Conservation (phyloP, 2,113 vertebrate genomes). For the Haliaeetus leucogaster region DNA sequence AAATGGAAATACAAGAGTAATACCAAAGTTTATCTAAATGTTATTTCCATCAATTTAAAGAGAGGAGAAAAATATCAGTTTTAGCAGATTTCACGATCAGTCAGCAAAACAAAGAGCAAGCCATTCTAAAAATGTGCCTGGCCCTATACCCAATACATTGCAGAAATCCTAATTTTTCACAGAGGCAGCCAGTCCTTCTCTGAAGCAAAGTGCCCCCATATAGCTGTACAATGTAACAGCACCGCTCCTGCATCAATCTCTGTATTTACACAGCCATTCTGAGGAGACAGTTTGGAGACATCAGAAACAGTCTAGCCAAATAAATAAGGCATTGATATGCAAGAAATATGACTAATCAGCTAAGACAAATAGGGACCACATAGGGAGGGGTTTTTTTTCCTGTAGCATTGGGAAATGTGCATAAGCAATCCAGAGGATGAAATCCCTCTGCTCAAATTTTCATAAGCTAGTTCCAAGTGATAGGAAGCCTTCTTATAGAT, state of each 20-base stretch:
- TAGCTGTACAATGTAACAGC: background rate
- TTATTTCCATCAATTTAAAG: background rate
- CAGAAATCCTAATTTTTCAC: background rate
- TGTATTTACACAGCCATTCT: background rate
- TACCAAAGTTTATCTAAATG: background rate
- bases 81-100: background rate
- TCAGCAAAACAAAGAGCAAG: background rate
- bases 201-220: background rate
- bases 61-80: accelerated
- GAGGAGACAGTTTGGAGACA: background rate
- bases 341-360: background rate
- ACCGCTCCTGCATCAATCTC: background rate
- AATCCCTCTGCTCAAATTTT: background rate
- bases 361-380: background rate
- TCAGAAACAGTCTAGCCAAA: background rate
- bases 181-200: background rate
- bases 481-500: background rate
- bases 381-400: background rate
- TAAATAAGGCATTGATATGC: background rate
- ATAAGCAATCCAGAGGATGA: background rate
- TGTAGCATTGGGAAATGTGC: background rate
- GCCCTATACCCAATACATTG: background rate
- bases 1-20: background rate
- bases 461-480: background rate
- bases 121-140: background rate